phyloP scores from a whole-genome alignment of 2,888 invertebrate genomes.

The Athrips mouffetella region DNA sequence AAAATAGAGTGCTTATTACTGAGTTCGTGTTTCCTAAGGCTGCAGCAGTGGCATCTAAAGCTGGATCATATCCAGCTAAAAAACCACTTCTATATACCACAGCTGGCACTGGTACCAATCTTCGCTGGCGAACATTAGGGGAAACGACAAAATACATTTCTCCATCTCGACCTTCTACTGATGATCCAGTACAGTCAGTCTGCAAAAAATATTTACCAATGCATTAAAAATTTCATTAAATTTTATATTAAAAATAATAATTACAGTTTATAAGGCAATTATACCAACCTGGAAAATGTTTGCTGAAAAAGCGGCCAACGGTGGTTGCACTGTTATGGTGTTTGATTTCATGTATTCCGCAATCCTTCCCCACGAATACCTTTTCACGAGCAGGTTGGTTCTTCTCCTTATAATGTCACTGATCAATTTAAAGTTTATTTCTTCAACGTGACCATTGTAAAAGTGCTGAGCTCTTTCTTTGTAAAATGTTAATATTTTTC shows the following conservation, averaged over 20 bases:
- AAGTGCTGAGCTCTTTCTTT: conserved; percentile 92
- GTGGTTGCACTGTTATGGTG: conserved; percentile 84
- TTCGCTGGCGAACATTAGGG: conserved; percentile 86
- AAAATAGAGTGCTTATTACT: conserved; percentile 86
- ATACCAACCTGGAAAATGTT: conserved; percentile 85
- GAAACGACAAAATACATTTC: conserved; percentile 92
- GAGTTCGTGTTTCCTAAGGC: conserved; percentile 85
- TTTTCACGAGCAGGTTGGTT: conserved; percentile 88
- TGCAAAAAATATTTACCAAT: conserved; percentile 56
- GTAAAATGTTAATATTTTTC: conserved; percentile 90
- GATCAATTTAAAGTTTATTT: conserved; percentile 89
- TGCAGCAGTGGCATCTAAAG: conserved; percentile 89
- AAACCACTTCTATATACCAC: conserved; percentile 87
- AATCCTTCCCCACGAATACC: conserved; percentile 87
- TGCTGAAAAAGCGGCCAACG: conserved; percentile 88
- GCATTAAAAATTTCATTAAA: not conserved
- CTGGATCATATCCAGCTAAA: conserved; percentile 90
- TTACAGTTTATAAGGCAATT: not conserved
- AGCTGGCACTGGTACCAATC: conserved; percentile 90
- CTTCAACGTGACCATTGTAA: conserved; percentile 91
- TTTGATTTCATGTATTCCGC: conserved; percentile 86
- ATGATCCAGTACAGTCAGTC: conserved; percentile 87
- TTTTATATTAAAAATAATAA: not conserved
- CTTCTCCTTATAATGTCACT: conserved; percentile 89
- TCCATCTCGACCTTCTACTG: conserved; percentile 87